Conservation (phyloP, 2,113 vertebrate species). For the Paracanthobrama guichenoti region DNA sequence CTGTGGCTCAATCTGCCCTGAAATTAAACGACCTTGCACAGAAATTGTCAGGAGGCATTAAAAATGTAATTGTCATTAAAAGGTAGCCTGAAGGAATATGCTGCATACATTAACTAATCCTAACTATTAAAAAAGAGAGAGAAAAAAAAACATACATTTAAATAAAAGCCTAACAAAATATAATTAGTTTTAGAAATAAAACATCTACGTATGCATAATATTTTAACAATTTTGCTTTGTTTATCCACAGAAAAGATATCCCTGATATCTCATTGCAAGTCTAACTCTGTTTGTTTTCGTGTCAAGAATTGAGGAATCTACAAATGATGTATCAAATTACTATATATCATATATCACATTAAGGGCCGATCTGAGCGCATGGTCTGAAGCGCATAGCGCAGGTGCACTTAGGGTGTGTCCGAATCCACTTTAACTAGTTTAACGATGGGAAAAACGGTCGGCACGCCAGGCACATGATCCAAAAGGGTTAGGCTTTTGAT, state of each 20-base stretch:
- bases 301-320: neutral
- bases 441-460: too few species aligned
- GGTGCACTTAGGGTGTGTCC: too few species aligned
- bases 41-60: constrained; percentile 14
- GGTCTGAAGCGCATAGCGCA: too few species aligned
- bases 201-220: neutral
- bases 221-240: neutral
- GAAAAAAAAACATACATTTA: neutral
- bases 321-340: neutral
- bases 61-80: constrained; percentile 39
- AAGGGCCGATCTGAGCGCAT: neutral
- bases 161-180: neutral
- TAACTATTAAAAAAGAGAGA: neutral
- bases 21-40: constrained; percentile 11
- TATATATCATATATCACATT: neutral
- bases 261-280: neutral
- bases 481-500: too few species aligned
- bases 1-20: neutral
- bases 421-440: too few species aligned
- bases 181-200: neutral
- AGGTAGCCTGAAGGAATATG: constrained; percentile 1
- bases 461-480: too few species aligned
- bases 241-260: neutral
- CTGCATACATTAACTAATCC: constrained; percentile 5
- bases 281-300: neutral